A percentile compares a stretch with the other conserved stretches of the same genome.
Evolutionary conservation across 2,797 vertebrate species (phyloP).

Genomic region (Lepilemur ruficaudatus): DNA sequence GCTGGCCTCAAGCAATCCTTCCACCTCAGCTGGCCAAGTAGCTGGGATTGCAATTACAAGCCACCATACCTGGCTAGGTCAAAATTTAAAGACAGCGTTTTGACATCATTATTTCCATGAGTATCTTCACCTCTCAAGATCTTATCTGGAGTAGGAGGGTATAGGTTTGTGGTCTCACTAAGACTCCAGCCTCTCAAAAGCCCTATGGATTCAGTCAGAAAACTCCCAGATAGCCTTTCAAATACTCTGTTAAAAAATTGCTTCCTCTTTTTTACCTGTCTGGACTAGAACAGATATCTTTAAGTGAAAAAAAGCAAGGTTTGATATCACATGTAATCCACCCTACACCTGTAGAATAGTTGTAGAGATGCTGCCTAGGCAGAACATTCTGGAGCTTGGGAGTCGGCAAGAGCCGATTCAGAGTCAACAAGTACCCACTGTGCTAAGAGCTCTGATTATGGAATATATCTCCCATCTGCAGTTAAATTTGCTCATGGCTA

Average conservation of each 20-base stretch:
- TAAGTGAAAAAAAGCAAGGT: background rate
- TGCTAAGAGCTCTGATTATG: background rate
- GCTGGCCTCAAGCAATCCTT: no score
- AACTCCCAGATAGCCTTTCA: background rate
- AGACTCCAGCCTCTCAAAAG: background rate
- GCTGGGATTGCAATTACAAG: no score
- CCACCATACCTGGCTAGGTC: background rate
- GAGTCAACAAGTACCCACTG: background rate
- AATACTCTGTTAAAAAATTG: background rate
- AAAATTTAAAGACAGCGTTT: conserved; percentile 30
- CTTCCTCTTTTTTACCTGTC: background rate
- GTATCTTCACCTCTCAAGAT: background rate
- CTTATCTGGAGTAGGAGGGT: background rate
- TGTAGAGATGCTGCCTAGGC: background rate
- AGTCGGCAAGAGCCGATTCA: background rate
- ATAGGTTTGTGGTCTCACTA: background rate
- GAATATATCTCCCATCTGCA: background rate
- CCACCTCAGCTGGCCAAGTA: no score
- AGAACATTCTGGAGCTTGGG: background rate
- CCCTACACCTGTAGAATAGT: background rate
- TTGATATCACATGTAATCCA: background rate
- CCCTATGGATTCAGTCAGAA: background rate
- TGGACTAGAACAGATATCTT: background rate
- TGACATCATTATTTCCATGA: background rate
- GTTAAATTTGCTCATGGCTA: background rate